Evolutionary conservation across 2,797 vertebrate species (phyloP).

Genomic region (Cephalopachus bancanus): DNA sequence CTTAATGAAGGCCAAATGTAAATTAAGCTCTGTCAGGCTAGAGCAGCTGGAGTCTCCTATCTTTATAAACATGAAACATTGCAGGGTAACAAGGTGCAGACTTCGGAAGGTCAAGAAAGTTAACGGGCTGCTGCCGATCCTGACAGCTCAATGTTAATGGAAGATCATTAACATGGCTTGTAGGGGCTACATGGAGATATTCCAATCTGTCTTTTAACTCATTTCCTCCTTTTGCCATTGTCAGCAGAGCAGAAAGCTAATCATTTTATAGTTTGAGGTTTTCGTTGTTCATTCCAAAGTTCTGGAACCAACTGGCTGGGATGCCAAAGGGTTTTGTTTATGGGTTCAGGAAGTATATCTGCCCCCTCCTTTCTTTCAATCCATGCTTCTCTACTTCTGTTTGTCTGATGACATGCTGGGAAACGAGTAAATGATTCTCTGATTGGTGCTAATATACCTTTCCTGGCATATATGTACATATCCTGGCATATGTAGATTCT

Average conservation of each 20-base stretch:
- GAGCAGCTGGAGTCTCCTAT: slow-evolving; percentile 82
- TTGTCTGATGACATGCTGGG: not conserved
- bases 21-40: slow-evolving; percentile 83
- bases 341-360: not conserved
- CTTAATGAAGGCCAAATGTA: slow-evolving; percentile 87
- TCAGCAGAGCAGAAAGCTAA: slow-evolving; percentile 68
- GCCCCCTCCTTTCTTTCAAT: not conserved
- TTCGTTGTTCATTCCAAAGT: slow-evolving; percentile 71
- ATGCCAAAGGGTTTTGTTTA: slow-evolving; percentile 56
- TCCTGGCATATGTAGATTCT: no score
- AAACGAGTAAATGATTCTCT: not conserved
- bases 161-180: slow-evolving; percentile 82
- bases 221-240: slow-evolving; percentile 72
- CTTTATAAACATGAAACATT: slow-evolving; percentile 83
- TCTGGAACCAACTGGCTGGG: slow-evolving; percentile 45
- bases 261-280: slow-evolving; percentile 73
- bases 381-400: not conserved
- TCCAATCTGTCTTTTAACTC: slow-evolving; percentile 74
- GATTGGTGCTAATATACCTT: not conserved
- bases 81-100: slow-evolving; percentile 83
- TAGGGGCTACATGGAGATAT: slow-evolving; percentile 72
- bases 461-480: not conserved
- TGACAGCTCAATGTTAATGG: slow-evolving; percentile 85
- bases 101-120: slow-evolving; percentile 81
- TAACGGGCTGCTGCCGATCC: slow-evolving; percentile 79